Percentiles rank a stretch among this genome's conserved stretches.
phyloP scores from a whole-genome alignment of 1,140 invertebrate species.

The Drosophila lowei region DNA sequence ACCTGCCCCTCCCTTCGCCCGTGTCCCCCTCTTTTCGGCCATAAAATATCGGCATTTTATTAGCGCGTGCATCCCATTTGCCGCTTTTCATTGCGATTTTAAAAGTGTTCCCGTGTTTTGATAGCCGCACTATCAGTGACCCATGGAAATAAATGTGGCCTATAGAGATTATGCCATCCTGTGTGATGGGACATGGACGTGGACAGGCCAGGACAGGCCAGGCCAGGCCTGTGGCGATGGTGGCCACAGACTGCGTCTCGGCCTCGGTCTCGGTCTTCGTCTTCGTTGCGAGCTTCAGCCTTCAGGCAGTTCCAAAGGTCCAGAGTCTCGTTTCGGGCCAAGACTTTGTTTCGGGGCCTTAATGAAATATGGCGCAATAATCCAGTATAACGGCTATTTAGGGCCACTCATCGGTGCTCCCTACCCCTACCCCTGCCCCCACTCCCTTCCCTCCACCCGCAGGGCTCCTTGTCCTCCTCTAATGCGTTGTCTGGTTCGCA shows the following conservation, averaged over 20 bases:
- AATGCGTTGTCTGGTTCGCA: constrained; percentile 69
- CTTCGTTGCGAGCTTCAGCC: constrained; percentile 8
- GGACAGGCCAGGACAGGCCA: constrained; percentile 15
- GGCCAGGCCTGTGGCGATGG: background rate
- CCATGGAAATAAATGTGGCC: constrained; percentile 83
- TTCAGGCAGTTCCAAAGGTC: background rate
- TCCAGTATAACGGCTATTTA: constrained; percentile 78
- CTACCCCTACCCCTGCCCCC: too few species aligned
- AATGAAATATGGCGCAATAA: constrained; percentile 82
- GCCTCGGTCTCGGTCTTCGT: constrained; percentile 21
- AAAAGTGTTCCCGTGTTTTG: constrained; percentile 83
- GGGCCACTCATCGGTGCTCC: constrained; percentile 55
- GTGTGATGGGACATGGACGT: background rate
- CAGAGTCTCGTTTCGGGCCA: constrained; percentile 7
- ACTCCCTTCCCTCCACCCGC: too few species aligned
- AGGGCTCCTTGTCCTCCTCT: constrained; percentile 32
- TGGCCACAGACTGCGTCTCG: too few species aligned
- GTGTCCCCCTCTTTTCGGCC: constrained; percentile 28
- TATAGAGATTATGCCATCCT: constrained; percentile 81
- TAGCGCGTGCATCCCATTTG: constrained; percentile 81
- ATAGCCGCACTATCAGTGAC: constrained; percentile 83
- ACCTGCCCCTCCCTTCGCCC: constrained; percentile 2
- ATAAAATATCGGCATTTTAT: constrained; percentile 82
- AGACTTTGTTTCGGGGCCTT: constrained; percentile 26
- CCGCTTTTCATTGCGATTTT: constrained; percentile 82